These are phyloP conservation scores for Semicossyphus pulcher DNA, from an alignment of 2,113 vertebrate genomes.

Conservation along the genomic window DNA sequence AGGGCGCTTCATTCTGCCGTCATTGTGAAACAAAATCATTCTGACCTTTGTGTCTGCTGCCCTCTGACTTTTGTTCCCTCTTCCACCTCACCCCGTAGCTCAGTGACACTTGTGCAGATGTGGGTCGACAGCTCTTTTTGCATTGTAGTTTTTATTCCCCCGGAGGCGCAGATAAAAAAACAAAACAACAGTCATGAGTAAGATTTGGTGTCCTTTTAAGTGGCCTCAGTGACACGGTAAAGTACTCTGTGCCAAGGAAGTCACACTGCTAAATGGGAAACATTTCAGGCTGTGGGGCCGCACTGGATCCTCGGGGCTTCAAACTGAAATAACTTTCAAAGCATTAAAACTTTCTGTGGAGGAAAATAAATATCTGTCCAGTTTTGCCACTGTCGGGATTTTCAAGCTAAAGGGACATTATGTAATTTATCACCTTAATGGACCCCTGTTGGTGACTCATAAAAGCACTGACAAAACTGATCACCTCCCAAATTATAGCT, in stretches of 20 bases:
- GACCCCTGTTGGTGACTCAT: slow-evolving; percentile 31
- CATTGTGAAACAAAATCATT: slow-evolving; percentile 50
- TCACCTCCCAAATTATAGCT: slow-evolving; percentile 45
- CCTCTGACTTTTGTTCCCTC: slow-evolving; percentile 39
- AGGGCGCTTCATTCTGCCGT: not conserved
- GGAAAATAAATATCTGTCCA: not conserved
- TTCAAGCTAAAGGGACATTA: slow-evolving; percentile 32
- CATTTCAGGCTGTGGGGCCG: slow-evolving; percentile 15
- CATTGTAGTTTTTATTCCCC: slow-evolving; percentile 43
- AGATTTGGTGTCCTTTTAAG: slow-evolving; percentile 38
- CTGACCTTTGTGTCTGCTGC: slow-evolving; percentile 61
- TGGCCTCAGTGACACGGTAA: slow-evolving; percentile 24
- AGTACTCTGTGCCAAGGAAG: slow-evolving; percentile 18
- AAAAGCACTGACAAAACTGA: slow-evolving; percentile 35
- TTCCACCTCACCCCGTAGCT: slow-evolving; percentile 10
- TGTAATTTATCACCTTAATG: slow-evolving; percentile 56
- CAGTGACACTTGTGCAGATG: slow-evolving; percentile 56
- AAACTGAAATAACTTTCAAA: slow-evolving; percentile 33
- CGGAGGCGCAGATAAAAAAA: slow-evolving; percentile 34
- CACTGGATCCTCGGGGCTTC: not conserved
- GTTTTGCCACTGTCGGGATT: slow-evolving; percentile 40
- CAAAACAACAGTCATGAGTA: slow-evolving; percentile 33
- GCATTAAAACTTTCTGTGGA: slow-evolving; percentile 22
- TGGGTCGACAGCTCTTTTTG: slow-evolving; percentile 52
- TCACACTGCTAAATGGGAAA: slow-evolving; percentile 34